Evolutionary conservation across 1,140 invertebrate species (phyloP).

Genomic region (Matsumurasca onukii): DNA sequence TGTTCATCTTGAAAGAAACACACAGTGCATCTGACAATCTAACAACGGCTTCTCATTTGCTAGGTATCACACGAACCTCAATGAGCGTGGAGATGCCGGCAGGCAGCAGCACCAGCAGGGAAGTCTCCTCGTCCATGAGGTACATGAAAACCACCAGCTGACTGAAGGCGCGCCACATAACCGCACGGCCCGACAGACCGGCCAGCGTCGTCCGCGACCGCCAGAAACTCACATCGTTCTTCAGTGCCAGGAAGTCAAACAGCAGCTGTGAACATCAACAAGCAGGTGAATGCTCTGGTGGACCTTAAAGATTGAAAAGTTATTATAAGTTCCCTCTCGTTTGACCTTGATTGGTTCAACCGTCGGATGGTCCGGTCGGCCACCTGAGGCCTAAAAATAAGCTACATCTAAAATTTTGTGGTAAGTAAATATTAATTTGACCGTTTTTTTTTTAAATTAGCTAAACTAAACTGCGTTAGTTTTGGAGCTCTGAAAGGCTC

Average conservation of each 20-base stretch:
- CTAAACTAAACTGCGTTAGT: too few relatives aligned
- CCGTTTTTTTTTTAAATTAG: too few relatives aligned
- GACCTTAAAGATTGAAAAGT: too few relatives aligned
- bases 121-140: slow-evolving; percentile 90
- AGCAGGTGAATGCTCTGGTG: too few relatives aligned
- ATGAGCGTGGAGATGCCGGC: slow-evolving; percentile 83
- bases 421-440: too few relatives aligned
- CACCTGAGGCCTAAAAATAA: too few relatives aligned
- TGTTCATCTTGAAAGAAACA: neutral
- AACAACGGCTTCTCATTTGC: neutral
- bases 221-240: slow-evolving; percentile 98
- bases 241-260: slow-evolving; percentile 96
- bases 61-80: slow-evolving; percentile 65
- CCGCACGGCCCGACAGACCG: slow-evolving; percentile 84
- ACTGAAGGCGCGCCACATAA: slow-evolving; percentile 92
- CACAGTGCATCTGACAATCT: neutral
- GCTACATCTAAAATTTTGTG: too few relatives aligned
- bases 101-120: slow-evolving; percentile 86
- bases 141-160: slow-evolving; percentile 94
- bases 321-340: too few relatives aligned
- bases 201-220: slow-evolving; percentile 77
- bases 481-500: too few relatives aligned
- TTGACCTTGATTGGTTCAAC: too few relatives aligned
- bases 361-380: too few relatives aligned
- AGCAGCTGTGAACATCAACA: slow-evolving; percentile 69